These are phyloP conservation scores for Montipora cactus DNA, from an alignment of 64 coral and sea anemone species.

Conservation along the genomic window DNA sequence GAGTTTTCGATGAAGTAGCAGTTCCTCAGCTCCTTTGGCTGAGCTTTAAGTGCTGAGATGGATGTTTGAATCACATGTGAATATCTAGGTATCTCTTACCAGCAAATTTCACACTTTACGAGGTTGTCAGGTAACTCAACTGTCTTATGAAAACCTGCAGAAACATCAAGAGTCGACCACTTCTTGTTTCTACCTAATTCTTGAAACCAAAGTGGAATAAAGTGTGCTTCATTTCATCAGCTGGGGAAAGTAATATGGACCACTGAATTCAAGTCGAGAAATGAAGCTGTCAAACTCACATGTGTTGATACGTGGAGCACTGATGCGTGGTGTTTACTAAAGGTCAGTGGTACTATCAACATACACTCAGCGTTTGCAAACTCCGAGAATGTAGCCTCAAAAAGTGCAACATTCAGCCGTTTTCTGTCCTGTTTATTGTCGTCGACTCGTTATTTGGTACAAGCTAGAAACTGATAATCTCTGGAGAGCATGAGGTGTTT, in stretches of 20 bases:
- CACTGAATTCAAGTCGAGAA: conserved; percentile 51
- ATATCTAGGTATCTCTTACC: not conserved
- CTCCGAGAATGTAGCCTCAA: not conserved
- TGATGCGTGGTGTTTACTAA: conserved; percentile 42
- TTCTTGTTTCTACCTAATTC: not conserved
- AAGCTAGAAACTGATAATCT: not conserved
- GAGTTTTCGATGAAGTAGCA: conserved; percentile 1
- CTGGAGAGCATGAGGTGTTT: not conserved
- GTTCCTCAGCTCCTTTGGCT: conserved; percentile 55
- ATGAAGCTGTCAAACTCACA: conserved; percentile 71
- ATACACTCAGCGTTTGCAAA: too few species aligned
- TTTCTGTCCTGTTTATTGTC: not conserved
- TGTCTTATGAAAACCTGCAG: not conserved
- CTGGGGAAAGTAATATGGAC: not conserved
- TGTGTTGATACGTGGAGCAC: conserved; percentile 36
- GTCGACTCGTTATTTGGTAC: not conserved
- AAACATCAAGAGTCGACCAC: not conserved
- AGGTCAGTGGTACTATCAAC: not conserved
- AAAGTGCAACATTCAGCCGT: not conserved
- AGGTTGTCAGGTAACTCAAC: not conserved
- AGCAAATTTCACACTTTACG: not conserved
- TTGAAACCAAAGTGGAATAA: not conserved
- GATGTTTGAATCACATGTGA: not conserved
- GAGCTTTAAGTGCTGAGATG: conserved; percentile 4
- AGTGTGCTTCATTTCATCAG: not conserved